Evolutionary conservation across 2,797 vertebrate species (phyloP).

Genomic region (Pitangus sulphuratus): DNA sequence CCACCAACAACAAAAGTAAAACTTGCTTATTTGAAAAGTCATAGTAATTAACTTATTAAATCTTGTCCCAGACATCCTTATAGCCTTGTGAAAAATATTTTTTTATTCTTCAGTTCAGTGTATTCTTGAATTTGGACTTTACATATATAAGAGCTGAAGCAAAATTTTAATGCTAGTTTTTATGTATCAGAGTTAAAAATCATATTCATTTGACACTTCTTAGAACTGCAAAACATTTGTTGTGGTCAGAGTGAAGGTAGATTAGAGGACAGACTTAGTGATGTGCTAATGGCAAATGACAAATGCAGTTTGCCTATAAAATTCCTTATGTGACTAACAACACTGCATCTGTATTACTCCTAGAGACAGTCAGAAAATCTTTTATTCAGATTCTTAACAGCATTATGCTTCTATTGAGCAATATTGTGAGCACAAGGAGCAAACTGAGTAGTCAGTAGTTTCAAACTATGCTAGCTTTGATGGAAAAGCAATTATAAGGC

Average conservation of each 20-base stretch:
- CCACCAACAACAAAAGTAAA: background rate
- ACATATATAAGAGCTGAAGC: background rate
- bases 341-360: background rate
- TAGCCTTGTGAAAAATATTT: background rate
- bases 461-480: background rate
- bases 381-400: background rate
- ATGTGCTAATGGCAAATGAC: background rate
- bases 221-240: background rate
- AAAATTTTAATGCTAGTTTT: background rate
- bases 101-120: background rate
- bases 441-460: background rate
- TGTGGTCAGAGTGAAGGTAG: background rate
- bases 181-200: background rate
- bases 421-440: background rate
- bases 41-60: background rate
- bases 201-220: background rate
- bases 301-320: background rate
- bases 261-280: background rate
- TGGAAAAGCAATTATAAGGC: background rate
- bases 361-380: background rate
- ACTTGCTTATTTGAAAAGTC: background rate
- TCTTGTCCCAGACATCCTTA: background rate
- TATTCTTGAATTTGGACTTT: background rate
- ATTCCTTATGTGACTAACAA: background rate
- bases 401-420: background rate